Base-by-base conservation (phyloP, 2,113 vertebrate genomes). In the Chaetura pelagica region DNA sequence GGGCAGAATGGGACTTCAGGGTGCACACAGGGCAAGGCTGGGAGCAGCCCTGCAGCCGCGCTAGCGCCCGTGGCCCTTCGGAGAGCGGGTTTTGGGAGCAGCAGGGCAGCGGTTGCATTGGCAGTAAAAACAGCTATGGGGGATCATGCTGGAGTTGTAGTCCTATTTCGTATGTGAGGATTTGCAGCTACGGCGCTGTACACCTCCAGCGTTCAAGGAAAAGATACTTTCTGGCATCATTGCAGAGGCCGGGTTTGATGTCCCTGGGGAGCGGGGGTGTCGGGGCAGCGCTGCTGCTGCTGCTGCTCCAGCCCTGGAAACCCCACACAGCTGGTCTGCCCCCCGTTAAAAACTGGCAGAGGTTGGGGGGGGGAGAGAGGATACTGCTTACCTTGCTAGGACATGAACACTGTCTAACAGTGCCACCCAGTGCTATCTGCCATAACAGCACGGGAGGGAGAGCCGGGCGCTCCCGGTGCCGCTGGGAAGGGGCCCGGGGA, bases 371-470 rank as follows among this genome's bases (percentile, higher is more conserved):
- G 48, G 7, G 15, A 10, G 18, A 29, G 34, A 57, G 63, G 78
- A 5, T 55, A 22, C n/a, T 26, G 55, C 80, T 86, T 90, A 92
- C 94, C 95, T 90, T 87, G 95, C 15, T 58, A 24, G 82, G 90
- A 85, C 83, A 59, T 29, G 84, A 96, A 77, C 59, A 7, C 85
- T 94, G 94, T 94, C 93, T 96, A 59, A 96, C 94, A 95, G 94
- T 95, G 94, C 95, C 95, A 95, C 95, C 95, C 94, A 96, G 96
- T 97, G 96, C 29, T 96, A 71, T 44, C 79, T 96, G 72, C 68
- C 92, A 71, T 92, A 95, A 96, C 94, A 94, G 79, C 95, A 94
- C 4, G 6, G 87, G 51, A 46, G 6, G 87, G 51, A 46, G 64
- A 91, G 34, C 9, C 2, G n/a, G 66, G 61, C 0, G 1, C 51